Evolutionary conservation across 2,113 vertebrate species (phyloP).

Genomic region (Zingel zingel): DNA sequence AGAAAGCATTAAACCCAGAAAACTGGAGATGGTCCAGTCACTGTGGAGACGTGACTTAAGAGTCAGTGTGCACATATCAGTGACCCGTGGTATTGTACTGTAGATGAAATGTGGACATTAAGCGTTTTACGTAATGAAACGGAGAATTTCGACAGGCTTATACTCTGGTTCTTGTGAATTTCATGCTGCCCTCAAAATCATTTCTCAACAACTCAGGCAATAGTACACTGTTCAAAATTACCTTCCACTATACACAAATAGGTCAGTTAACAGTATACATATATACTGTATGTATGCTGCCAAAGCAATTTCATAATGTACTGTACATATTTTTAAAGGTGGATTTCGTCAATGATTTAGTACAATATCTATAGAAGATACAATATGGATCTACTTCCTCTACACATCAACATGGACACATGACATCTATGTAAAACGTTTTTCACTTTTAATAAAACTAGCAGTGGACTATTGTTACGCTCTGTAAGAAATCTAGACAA

Average conservation of each 20-base stretch:
- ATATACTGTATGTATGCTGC: conserved; percentile 75
- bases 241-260: conserved; percentile 89
- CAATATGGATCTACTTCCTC: conserved; percentile 86
- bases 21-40: conserved; percentile 41
- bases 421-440: conserved; percentile 88
- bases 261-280: conserved; percentile 79
- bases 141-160: conserved; percentile 52
- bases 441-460: conserved; percentile 86
- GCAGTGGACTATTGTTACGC: conserved; percentile 79
- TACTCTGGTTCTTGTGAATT: conserved; percentile 67
- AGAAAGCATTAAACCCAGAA: conserved; percentile 45
- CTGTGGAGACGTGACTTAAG: conserved; percentile 21
- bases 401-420: conserved; percentile 91
- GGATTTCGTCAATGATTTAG: conserved; percentile 83
- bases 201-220: conserved; percentile 72
- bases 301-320: conserved; percentile 83
- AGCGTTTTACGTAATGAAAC: conserved; percentile 54
- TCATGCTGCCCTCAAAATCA: conserved; percentile 78
- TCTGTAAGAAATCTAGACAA: conserved; percentile 83
- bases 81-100: conserved; percentile 30
- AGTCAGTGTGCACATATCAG: conserved; percentile 32
- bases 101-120: conserved; percentile 53
- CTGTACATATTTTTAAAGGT: conserved; percentile 85
- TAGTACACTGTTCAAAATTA: conserved; percentile 84
- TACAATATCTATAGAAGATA: conserved; percentile 90